Evolutionary conservation across 2,113 vertebrate species (phyloP).

Genomic region (Charina bottae): DNA sequence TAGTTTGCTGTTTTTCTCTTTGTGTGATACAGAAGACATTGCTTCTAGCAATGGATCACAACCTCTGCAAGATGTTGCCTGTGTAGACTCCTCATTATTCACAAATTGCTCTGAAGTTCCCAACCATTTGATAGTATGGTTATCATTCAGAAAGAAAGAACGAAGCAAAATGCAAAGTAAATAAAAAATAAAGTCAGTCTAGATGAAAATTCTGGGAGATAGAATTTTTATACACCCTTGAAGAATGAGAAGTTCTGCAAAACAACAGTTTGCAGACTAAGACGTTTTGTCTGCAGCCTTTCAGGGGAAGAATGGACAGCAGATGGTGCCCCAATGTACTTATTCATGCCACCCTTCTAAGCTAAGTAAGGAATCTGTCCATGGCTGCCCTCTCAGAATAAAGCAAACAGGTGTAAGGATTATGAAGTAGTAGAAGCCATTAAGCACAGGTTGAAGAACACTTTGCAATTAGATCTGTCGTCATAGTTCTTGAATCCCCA

Average conservation of each 20-base stretch:
- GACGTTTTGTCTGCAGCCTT: background rate
- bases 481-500: background rate
- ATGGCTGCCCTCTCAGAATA: background rate
- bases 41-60: slow-evolving; percentile 37
- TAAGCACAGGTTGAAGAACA: background rate
- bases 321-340: background rate
- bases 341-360: background rate
- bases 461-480: background rate
- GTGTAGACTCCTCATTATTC: background rate
- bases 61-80: background rate
- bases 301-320: background rate
- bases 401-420: no score
- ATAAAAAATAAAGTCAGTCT: background rate
- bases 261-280: background rate
- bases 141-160: background rate
- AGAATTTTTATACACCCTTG: background rate
- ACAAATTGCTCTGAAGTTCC: background rate
- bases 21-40: background rate
- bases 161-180: background rate
- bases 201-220: no score
- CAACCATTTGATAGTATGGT: background rate
- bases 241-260: background rate
- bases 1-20: background rate
- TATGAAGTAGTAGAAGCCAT: background rate
- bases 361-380: background rate